Evolutionary conservation across 2,888 invertebrate species (phyloP), one percentile per base, ranked within the genome.

Genomic region (Philonicus albiceps): DNA sequence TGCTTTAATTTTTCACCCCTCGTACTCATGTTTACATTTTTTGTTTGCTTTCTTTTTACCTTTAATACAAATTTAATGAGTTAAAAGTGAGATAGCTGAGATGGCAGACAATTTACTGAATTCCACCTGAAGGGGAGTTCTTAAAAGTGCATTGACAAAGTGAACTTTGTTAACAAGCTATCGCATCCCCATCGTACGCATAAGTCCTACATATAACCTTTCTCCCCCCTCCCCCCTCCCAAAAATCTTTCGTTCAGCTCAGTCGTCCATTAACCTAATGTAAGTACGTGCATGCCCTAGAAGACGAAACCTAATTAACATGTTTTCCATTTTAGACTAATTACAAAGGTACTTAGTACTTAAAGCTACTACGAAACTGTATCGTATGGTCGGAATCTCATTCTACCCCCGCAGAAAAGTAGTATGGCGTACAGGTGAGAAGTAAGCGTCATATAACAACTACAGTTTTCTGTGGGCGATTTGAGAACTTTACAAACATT

Each of bases 251-350:
- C 53, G n/a, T 53, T 53, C 55, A 55, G 55, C 64, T 64, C 27
- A 64, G 75, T 43, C 31, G 30, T 85, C 85, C 87, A 87, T 87
- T 87, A 87, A 74, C 76, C 34, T 86, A 87, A 86, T 87, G 86
- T 76, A 86, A 84, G 72, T 83, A 83, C 74, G 86, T 83, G 75
- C 86, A 86, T 83, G 86, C 76, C 75, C 86, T 86, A 55, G 74
- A 86, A 87, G 87, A 80, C 73, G 84, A 83, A 87, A 86, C 84
- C 83, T 86, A 87, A 87, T 87, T 87, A 86, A 87, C 87, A 87
- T 87, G 87, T 84, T 84, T 87, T 87, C 83, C 86, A 87, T 87
- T 83, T 74, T 83, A 87, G 85, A 84, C 80, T 85, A 87, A 87
- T 84, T 85, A 87, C 72, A 85, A 53, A 74, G 87, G 87, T 83